These are phyloP conservation scores for Fistularia commersonii DNA, from an alignment of 2,797 vertebrate genomes.

Conservation along the genomic window DNA sequence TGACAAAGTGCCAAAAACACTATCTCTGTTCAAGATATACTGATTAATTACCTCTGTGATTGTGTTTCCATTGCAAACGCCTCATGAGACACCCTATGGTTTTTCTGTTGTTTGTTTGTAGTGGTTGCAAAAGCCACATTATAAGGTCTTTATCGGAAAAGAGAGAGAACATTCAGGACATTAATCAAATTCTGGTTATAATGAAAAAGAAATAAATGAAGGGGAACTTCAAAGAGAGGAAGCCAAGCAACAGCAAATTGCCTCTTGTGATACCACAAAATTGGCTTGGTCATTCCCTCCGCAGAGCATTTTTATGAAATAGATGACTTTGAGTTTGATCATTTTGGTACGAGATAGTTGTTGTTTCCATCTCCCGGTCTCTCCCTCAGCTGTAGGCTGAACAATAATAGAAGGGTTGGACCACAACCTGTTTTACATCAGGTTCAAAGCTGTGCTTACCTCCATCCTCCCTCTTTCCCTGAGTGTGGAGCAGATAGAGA, in stretches of 20 bases:
- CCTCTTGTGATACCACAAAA: constrained; percentile 29
- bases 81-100: constrained; percentile 14
- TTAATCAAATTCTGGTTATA: constrained; percentile 23
- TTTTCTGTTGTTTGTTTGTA: constrained; percentile 18
- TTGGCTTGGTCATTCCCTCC: constrained; percentile 31
- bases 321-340: constrained; percentile 51
- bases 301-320: constrained; percentile 50
- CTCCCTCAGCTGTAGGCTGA: constrained; percentile 37
- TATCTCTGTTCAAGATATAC: constrained; percentile 26
- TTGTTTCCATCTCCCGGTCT: constrained; percentile 41
- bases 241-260: constrained; percentile 22
- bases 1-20: constrained; percentile 29
- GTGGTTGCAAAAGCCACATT: background rate
- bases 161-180: constrained; percentile 11
- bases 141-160: constrained; percentile 21
- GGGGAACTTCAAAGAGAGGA: constrained; percentile 25
- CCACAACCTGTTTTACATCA: constrained; percentile 37
- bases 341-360: constrained; percentile 45
- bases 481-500: constrained; percentile 32
- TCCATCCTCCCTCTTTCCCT: constrained; percentile 25
- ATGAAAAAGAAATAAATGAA: constrained; percentile 7
- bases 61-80: constrained; percentile 3
- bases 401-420: constrained; percentile 41
- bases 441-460: constrained; percentile 55
- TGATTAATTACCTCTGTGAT: constrained; percentile 36